phyloP scores from a whole-genome alignment of 2,797 vertebrate species.

The Holocentrus rufus region DNA sequence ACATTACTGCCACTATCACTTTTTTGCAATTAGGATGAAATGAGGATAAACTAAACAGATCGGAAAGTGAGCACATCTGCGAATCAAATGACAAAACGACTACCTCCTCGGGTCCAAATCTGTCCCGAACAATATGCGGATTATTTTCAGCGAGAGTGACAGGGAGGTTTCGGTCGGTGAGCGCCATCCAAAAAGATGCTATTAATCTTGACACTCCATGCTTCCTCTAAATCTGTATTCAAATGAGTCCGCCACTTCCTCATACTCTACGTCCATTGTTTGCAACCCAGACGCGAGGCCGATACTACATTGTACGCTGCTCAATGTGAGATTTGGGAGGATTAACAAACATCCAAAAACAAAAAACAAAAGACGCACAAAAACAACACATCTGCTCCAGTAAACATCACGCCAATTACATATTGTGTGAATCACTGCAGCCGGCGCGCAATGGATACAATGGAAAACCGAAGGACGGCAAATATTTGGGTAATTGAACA shows the following conservation, averaged over 20 bases:
- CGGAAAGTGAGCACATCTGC: not conserved
- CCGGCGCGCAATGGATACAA: not conserved
- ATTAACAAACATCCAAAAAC: slow-evolving; percentile 5
- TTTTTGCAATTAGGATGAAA: slow-evolving; percentile 1
- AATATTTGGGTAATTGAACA: slow-evolving; percentile 13
- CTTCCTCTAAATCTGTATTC: slow-evolving; percentile 7
- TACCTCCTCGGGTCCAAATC: not conserved
- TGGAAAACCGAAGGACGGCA: slow-evolving; percentile 11
- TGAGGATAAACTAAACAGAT: not conserved
- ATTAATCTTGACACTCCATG: not conserved
- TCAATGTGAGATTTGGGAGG: not conserved
- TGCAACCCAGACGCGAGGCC: slow-evolving; percentile 11
- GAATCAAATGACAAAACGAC: not conserved
- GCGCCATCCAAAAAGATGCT: no score
- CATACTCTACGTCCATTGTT: slow-evolving; percentile 3
- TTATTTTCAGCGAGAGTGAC: not conserved
- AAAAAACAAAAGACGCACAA: slow-evolving; percentile 8
- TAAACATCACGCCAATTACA: slow-evolving; percentile 2
- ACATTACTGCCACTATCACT: not conserved
- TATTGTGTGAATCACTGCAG: slow-evolving; percentile 1
- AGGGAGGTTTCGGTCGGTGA: no score
- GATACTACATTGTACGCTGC: not conserved
- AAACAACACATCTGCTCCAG: slow-evolving; percentile 3
- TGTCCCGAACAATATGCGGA: not conserved
- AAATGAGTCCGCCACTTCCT: not conserved